Evolutionary conservation across 2,888 invertebrate species (phyloP).

Genomic region (Apodemia duryi): DNA sequence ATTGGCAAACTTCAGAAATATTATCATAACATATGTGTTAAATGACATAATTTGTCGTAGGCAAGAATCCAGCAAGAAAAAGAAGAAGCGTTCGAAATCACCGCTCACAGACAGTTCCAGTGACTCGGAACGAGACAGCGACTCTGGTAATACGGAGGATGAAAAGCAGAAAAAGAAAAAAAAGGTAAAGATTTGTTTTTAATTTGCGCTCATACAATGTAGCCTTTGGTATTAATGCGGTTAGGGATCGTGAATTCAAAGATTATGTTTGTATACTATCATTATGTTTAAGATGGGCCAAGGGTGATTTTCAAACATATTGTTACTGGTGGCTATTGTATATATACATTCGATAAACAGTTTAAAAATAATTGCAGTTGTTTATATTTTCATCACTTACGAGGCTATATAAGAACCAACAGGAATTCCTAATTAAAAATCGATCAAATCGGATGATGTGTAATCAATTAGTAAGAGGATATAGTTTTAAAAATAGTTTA

Average conservation of each 20-base stretch:
- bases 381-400: too few relatives aligned
- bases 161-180: constrained; percentile 62
- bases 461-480: too few relatives aligned
- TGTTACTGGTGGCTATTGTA: too few relatives aligned
- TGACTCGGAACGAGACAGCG: constrained; percentile 60
- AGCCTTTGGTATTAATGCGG: constrained; percentile 24
- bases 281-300: too few relatives aligned
- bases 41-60: constrained; percentile 36
- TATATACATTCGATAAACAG: too few relatives aligned
- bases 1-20: too few relatives aligned
- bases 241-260: constrained; percentile 33
- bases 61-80: constrained; percentile 69
- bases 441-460: too few relatives aligned
- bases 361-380: too few relatives aligned
- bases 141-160: constrained; percentile 57
- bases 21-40: not conserved
- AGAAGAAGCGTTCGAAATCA: constrained; percentile 80
- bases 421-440: too few relatives aligned
- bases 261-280: constrained; percentile 34
- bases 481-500: too few relatives aligned
- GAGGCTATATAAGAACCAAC: too few relatives aligned
- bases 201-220: constrained; percentile 21
- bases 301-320: too few relatives aligned
- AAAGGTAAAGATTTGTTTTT: constrained; percentile 54
- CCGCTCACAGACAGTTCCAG: constrained; percentile 72